These are phyloP conservation scores for Hemistola chrysoprasaria DNA, from an alignment of 2,888 invertebrate genomes.

Conservation along the genomic window DNA sequence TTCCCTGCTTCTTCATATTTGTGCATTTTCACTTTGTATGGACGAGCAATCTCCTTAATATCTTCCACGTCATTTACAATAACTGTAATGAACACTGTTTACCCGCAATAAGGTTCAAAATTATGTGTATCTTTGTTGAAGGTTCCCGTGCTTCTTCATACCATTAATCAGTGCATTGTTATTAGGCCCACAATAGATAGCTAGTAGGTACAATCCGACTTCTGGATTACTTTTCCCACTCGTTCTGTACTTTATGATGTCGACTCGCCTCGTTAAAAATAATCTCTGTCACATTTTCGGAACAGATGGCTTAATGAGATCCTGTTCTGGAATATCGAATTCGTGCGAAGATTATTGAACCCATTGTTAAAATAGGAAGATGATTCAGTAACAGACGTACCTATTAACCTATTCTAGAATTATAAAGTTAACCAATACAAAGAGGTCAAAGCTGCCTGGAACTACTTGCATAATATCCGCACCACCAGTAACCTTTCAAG, in stretches of 20 bases:
- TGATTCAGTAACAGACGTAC: no score
- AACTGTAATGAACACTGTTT: constrained; percentile 11
- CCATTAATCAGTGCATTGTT: constrained; percentile 52
- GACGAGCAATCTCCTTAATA: no score
- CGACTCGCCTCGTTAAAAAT: constrained; percentile 33
- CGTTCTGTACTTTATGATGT: constrained; percentile 36
- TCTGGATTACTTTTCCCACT: constrained; percentile 34
- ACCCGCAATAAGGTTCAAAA: constrained; percentile 23
- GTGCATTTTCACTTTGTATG: no score
- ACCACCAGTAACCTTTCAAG: no score
- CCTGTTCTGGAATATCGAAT: constrained; percentile 36
- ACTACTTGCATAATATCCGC: no score
- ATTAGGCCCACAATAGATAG: constrained; percentile 34
- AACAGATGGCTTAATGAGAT: constrained; percentile 27
- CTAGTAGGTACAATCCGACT: constrained; percentile 29
- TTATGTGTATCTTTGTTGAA: constrained; percentile 25
- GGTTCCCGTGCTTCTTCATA: constrained; percentile 30
- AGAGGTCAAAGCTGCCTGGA: no score
- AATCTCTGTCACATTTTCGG: constrained; percentile 33
- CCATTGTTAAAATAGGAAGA: constrained; percentile 16
- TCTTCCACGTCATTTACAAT: neutral
- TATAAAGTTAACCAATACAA: no score
- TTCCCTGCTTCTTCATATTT: no score
- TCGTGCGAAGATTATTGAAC: constrained; percentile 10
- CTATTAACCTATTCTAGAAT: no score